phyloP scores from a whole-genome alignment of 2,888 invertebrate species.

The Eupithecia tripunctaria region DNA sequence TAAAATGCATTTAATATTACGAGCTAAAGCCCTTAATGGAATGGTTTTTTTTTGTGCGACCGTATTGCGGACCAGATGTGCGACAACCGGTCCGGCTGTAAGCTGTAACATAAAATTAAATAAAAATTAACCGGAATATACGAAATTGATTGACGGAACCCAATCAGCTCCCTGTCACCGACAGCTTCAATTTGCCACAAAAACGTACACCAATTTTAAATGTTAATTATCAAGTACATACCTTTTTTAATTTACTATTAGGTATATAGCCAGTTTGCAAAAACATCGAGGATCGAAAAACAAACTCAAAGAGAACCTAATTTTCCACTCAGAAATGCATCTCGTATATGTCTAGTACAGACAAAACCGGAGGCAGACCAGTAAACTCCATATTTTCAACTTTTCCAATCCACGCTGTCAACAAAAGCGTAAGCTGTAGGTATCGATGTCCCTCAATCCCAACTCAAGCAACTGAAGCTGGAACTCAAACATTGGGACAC shows the following conservation, averaged over 20 bases:
- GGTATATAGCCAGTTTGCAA: neutral
- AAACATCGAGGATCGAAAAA: neutral
- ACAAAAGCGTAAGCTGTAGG: slow-evolving; percentile 29
- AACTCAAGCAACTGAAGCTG: slow-evolving; percentile 55
- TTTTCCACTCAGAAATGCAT: neutral
- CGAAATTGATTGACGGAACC: neutral
- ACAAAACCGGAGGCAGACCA: neutral
- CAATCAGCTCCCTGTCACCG: neutral
- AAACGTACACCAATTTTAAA: slow-evolving; percentile 9
- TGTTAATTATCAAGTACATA: slow-evolving; percentile 3
- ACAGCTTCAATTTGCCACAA: neutral
- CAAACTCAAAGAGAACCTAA: neutral
- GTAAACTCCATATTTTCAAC: slow-evolving; percentile 9
- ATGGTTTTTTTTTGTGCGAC: neutral
- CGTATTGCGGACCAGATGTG: neutral
- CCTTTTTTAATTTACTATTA: neutral
- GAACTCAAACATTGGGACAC: slow-evolving; percentile 56
- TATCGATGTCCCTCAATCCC: slow-evolving; percentile 46
- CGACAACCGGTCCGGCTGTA: neutral
- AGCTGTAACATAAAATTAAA: neutral
- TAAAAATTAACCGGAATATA: neutral
- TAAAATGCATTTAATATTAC: neutral
- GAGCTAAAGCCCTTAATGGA: neutral
- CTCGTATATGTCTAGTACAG: neutral
- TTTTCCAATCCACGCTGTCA: slow-evolving; percentile 32